Base-by-base conservation (phyloP, 2,797 vertebrate species). In the Neosilurus hyrtlii region DNA sequence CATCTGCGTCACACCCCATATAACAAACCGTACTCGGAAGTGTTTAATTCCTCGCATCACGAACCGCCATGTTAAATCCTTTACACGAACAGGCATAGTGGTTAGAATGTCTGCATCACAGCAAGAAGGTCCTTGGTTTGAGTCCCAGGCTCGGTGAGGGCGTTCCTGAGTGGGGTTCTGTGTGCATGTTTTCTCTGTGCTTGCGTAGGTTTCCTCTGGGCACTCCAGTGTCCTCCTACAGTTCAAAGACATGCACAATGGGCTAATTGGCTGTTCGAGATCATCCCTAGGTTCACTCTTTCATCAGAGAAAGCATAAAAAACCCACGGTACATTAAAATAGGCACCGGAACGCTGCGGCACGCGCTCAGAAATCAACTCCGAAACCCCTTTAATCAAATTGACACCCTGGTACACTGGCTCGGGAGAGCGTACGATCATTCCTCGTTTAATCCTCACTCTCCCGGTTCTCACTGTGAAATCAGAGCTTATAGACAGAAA, bases 401-500 rank as follows among this genome's bases (percentile, higher is more conserved):
- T n/a, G 43, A 8, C 37, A 61, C 26, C 7, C 10, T 14, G 0
- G 9, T 54, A 12, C 62, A 0, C 9, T 16, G 14, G 20, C 11
- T 54, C 35, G 49, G 16, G 61, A 35, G 80, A 6, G 43, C 24
- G 2, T 0, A 43, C 8, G 43, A 43, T 43, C 20, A 18, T 1
- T 76, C 30, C 57, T 59, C 20, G 6, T 22, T 63, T 35, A 16
- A 20, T 35, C 11, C 59, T 26, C 71, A 24, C 61, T 57, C 26
- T n/a, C 7, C n/a, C 49, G 51, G n/a, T 49, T 51, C 71, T 84
- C 83, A 84, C 83, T 84, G 83, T 84, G 83, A 84, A 75, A 63
- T 56, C 4, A 57, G 30, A 68, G 71, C 63, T 18, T 68, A 15
- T 49, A 11, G 9, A 65, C 67, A 56, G 22, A 54, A 83, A 83